Conservation (phyloP, 2,888 invertebrate genomes). For the Pinctada fucata region DNA sequence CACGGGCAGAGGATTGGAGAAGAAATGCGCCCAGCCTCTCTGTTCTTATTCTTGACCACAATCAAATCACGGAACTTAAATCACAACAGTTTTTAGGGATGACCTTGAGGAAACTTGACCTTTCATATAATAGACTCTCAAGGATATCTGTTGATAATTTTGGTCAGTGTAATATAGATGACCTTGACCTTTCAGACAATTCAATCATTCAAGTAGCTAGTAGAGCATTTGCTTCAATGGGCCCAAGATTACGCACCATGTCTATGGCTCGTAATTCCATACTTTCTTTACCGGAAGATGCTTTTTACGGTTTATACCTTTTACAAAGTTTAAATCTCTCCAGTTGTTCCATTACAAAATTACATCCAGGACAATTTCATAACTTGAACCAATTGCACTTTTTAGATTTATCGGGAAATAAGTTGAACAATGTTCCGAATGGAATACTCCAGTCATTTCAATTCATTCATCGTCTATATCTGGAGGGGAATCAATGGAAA, state of each 20-base stretch:
- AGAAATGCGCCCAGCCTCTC: slow-evolving; percentile 49
- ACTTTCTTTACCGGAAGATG: slow-evolving; percentile 42
- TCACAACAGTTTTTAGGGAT: slow-evolving; percentile 59
- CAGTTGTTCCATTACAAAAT: slow-evolving; percentile 51
- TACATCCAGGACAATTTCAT: slow-evolving; percentile 50
- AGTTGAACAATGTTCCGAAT: slow-evolving; percentile 54
- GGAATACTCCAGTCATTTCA: slow-evolving; percentile 44
- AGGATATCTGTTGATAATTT: slow-evolving; percentile 51
- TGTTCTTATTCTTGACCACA: slow-evolving; percentile 56
- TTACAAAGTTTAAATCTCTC: slow-evolving; percentile 63
- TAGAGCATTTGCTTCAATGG: slow-evolving; percentile 52
- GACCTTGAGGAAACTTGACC: slow-evolving; percentile 53
- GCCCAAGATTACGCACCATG: slow-evolving; percentile 51
- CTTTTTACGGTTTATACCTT: slow-evolving; percentile 56
- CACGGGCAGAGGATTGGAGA: slow-evolving; percentile 48
- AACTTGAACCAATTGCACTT: slow-evolving; percentile 48
- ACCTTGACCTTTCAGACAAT: slow-evolving; percentile 64
- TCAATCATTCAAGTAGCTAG: slow-evolving; percentile 50
- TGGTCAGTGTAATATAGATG: slow-evolving; percentile 47
- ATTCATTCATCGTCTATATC: slow-evolving; percentile 30
- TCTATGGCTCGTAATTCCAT: slow-evolving; percentile 61
- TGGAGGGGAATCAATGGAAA: slow-evolving; percentile 64
- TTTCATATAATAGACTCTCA: slow-evolving; percentile 61
- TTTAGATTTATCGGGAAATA: slow-evolving; percentile 65
- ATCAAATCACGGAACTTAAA: slow-evolving; percentile 51